Evolutionary conservation across 2,888 invertebrate genomes (phyloP).

Genomic region (Lasioglossum oenotherae): DNA sequence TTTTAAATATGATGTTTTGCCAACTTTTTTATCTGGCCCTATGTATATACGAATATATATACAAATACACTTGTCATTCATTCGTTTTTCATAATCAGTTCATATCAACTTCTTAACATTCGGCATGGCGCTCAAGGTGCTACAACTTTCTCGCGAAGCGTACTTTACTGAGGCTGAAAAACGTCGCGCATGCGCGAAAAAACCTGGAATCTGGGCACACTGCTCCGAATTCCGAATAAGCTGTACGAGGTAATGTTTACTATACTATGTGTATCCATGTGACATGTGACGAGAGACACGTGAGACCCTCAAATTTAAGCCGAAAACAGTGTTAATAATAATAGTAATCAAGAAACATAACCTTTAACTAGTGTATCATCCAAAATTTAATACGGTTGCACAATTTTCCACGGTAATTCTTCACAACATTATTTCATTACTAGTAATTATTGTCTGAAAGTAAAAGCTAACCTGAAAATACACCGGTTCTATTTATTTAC

Average conservation of each 20-base stretch:
- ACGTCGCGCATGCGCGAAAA: no score
- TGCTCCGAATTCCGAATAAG: not conserved
- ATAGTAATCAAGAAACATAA: not conserved
- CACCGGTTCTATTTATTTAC: not conserved
- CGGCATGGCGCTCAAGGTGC: no score
- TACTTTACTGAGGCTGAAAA: no score
- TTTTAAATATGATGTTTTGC: no score
- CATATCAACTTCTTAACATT: no score
- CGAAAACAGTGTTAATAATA: not conserved
- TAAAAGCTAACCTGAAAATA: conserved; percentile 40
- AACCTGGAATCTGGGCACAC: no score
- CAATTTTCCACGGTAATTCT: conserved; percentile 21
- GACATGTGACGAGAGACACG: conserved; percentile 13
- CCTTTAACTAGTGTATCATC: not conserved
- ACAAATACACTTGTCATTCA: no score
- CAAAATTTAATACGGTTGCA: not conserved
- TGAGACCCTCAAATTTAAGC: conserved; percentile 25
- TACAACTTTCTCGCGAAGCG: no score
- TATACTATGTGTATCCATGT: not conserved
- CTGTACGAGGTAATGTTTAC: not conserved
- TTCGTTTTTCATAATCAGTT: no score
- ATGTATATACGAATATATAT: no score
- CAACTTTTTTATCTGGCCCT: no score
- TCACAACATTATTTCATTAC: not conserved
- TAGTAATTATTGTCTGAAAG: not conserved